Evolutionary conservation across 2,888 invertebrate genomes (phyloP), one percentile per base, ranked within the genome.

Genomic region (Pammene fasciana): DNA sequence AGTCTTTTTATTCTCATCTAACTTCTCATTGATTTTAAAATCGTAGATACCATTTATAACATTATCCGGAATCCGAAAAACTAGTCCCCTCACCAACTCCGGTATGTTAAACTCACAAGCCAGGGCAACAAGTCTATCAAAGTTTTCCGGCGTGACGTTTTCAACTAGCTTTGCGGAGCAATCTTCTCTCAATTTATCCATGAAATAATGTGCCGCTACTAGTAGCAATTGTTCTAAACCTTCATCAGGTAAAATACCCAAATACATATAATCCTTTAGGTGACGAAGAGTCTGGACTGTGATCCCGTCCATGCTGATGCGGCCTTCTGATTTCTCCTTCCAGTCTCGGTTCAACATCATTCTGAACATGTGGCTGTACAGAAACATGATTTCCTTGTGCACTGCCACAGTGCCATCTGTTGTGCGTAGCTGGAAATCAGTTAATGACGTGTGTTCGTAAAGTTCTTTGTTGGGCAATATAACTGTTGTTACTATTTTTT

Each of bases 291-390:
- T 48, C 16, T 48, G 14, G 14, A 16, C 14, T 16, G 48, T 48
- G 14, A 48, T 7, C 8, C 52, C 52, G 13, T 52, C 52, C 52
- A 52, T 52, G 52, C 11, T 52, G 52, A 52, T 52, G 18, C 52
- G 52, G 3, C 18, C 11, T 52, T 52, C 26, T 11, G 52, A 2
- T 18, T 14, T 52, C 18, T 52, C 52, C 52, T 52, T 52, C 52
- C 52, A 52, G 10, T 52, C 52, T 0, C 26, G 14, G 18, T 14
- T 52, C 11, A 52, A 10, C 52, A 52, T 52, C 18, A 18, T 9
- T 11, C 26, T 52, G 52, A 52, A 52, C 52, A 52, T 52, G 52
- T 52, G 14, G 18, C 52, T 52, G 26, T 52, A 8, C 5, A 52
- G 5, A 10, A 18, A 52, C 18, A 52, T 1, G 1, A 52, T 52